Base-by-base conservation (phyloP, 2,888 invertebrate genomes). In the Clivina fossor region DNA sequence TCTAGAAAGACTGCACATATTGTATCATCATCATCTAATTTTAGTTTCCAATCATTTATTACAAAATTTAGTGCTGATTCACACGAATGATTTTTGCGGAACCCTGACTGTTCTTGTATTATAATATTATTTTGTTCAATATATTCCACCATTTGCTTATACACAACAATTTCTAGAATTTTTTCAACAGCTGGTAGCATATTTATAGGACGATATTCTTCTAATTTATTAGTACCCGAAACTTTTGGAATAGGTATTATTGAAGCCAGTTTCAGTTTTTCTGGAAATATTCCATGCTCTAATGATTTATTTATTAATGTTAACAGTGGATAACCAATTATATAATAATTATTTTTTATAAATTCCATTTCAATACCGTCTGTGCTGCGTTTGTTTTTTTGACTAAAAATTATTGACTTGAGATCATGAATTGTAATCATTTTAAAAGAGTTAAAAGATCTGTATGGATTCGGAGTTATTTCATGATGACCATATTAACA, bases 181-280 rank as follows among this genome's bases (percentile, higher is more conserved):
- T 61, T 60, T 35, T 58, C 59, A 48, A 35, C 43, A 11, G 57
- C 38, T 15, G 58, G 58, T 33, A 56, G 46, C 16, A 58, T 44
- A 19, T 60, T 61, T 37, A 61, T 56, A n/a, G 58, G 61, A 48
- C 61, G 40, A 22, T 41, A 44, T 13, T 61, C 60, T 11, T 43
- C 53, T 2, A 47, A 44, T 37, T 2, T 16, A 2, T 11, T 13
- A 15, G 37, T 37, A 15, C 13, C 3, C 11, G 37, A 9, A 4
- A 37, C 16, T 37, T 37, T 37, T 3, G 37, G 37, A 16, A 37
- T 37, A 11, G 7, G 37, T 15, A 8, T 2, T 4, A 37, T 37
- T 37, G 37, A 15, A 9, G 37, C 11, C 9, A 37, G 16, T 37
- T 32, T 32, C 13, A 32, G 13, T 3, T 32, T 32, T 4, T 32